Percentiles rank a stretch among this genome's conserved stretches.
Evolutionary conservation across 2,797 vertebrate genomes (phyloP).

Genomic region (Meriones psammophilus): DNA sequence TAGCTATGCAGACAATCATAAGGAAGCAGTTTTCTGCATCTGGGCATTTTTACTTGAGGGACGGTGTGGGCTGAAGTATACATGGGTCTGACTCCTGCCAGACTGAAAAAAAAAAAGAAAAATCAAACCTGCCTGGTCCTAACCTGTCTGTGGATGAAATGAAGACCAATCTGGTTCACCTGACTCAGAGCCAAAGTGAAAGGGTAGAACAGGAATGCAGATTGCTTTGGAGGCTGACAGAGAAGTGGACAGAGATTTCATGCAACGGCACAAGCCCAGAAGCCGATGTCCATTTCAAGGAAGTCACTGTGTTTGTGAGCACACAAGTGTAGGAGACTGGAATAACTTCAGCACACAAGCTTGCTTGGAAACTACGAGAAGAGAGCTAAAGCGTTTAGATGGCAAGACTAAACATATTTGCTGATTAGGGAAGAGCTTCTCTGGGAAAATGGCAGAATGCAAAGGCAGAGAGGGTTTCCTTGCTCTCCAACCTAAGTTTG

Average conservation of each 20-base stretch:
- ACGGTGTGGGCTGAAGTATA: background rate
- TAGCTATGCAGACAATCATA: background rate
- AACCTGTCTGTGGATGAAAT: no score
- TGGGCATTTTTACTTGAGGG: background rate
- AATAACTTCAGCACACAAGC: background rate
- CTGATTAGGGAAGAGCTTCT: background rate
- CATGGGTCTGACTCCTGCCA: background rate
- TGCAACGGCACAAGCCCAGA: background rate
- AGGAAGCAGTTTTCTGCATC: background rate
- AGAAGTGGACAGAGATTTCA: no score
- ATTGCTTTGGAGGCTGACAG: background rate
- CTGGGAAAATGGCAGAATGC: background rate
- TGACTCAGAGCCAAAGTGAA: background rate
- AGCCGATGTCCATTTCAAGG: background rate
- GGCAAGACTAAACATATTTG: background rate
- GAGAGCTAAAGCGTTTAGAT: background rate
- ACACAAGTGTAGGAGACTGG: background rate
- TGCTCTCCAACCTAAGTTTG: background rate
- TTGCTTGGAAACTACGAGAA: background rate
- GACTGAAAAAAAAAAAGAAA: background rate
- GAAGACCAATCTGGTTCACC: background rate
- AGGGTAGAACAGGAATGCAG: background rate
- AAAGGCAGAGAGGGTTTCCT: background rate
- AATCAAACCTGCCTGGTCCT: background rate
- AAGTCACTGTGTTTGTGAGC: background rate